Percentiles rank a stretch among this genome's conserved stretches.
Evolutionary conservation across 1,140 invertebrate genomes (phyloP).

Genomic region (Euschistus heros): DNA sequence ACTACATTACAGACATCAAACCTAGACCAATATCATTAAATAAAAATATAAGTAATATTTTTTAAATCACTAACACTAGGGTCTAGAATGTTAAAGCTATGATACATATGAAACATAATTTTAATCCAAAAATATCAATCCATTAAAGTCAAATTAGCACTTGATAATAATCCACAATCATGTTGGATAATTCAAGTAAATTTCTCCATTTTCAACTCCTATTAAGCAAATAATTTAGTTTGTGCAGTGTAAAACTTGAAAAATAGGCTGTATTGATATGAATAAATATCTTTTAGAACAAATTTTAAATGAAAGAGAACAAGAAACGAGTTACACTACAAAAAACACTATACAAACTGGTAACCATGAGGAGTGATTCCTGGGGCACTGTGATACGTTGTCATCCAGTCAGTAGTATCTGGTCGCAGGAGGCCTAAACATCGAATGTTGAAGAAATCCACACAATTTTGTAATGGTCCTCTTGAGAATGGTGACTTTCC

Average conservation of each 20-base stretch:
- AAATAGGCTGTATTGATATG: neutral
- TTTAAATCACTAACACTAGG: too few relatives aligned
- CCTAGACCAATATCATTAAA: too few relatives aligned
- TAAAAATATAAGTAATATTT: too few relatives aligned
- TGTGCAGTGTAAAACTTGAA: neutral
- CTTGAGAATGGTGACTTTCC: conserved; percentile 65
- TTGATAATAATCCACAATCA: neutral
- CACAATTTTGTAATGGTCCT: conserved; percentile 66
- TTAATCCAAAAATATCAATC: too few relatives aligned
- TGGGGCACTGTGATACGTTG: conserved; percentile 35
- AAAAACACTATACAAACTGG: conserved; percentile 10
- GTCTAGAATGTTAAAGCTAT: too few relatives aligned
- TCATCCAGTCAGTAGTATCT: conserved; percentile 51
- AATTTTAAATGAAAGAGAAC: neutral
- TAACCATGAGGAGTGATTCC: conserved; percentile 33
- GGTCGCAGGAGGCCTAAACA: conserved; percentile 62
- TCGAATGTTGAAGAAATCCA: conserved; percentile 70
- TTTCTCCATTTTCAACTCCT: neutral
- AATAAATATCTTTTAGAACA: neutral
- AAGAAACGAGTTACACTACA: neutral
- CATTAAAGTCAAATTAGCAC: too few relatives aligned
- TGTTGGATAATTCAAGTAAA: neutral
- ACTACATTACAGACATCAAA: too few relatives aligned
- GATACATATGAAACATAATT: too few relatives aligned
- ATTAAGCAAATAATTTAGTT: neutral